Conservation (phyloP, 2,888 invertebrate genomes). For the Lamellibrachia satsuma region DNA sequence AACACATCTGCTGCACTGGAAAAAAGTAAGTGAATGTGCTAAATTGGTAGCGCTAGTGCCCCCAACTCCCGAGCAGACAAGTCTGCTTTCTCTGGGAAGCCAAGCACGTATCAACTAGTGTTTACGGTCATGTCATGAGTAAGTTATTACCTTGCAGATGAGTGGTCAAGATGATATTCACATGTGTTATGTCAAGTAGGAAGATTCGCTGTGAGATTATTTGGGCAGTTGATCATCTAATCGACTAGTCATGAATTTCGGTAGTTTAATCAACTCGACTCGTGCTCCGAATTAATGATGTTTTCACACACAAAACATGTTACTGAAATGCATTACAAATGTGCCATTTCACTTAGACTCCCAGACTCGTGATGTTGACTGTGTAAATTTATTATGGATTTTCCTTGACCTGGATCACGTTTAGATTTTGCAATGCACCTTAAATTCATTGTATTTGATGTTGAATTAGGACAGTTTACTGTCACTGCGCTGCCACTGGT, state of each 20-base stretch:
- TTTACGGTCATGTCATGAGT: background rate
- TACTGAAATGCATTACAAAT: background rate
- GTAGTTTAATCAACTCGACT: background rate
- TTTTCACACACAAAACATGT: background rate
- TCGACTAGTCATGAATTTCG: background rate
- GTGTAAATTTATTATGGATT: background rate
- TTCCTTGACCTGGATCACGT: background rate
- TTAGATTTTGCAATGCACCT: background rate
- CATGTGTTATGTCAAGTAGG: background rate
- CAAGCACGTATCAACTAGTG: background rate
- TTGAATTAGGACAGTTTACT: too few relatives aligned
- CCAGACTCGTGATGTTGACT: background rate
- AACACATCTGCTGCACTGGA: constrained; percentile 86
- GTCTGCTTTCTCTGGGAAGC: background rate
- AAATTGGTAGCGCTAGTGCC: background rate
- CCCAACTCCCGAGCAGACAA: background rate
- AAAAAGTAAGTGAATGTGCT: constrained; percentile 77
- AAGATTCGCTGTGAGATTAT: background rate
- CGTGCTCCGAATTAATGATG: background rate
- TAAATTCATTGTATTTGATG: too few relatives aligned
- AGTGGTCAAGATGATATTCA: background rate
- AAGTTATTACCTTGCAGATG: background rate
- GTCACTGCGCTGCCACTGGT: too few relatives aligned
- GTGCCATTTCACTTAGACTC: background rate
- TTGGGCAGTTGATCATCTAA: background rate